Conservation (phyloP, 1,140 invertebrate species). For the Lucilia sericata region DNA sequence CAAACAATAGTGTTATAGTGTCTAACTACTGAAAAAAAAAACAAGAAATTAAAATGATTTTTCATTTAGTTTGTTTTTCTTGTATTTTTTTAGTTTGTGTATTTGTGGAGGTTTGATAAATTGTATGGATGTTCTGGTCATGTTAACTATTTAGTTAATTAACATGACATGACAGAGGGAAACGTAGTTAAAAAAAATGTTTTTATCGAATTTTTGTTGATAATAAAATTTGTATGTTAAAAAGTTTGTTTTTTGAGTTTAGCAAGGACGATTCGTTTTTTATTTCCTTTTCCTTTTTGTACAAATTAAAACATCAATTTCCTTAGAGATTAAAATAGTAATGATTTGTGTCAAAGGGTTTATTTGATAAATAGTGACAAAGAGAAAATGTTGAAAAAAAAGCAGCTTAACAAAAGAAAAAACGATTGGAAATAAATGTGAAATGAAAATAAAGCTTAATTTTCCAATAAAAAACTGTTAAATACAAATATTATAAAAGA, state of each 20-base stretch:
- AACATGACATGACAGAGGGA: constrained; percentile 30
- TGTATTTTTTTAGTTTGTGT: background rate
- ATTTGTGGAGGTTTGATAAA: background rate
- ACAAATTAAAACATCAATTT: constrained; percentile 36
- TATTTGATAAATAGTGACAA: too few species aligned
- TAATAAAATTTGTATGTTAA: background rate
- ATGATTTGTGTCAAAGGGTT: background rate
- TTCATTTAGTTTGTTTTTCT: constrained; percentile 27
- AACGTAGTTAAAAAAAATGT: background rate
- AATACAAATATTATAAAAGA: too few species aligned
- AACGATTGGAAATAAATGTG: too few species aligned
- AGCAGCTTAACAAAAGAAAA: background rate
- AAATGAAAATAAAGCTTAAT: too few species aligned
- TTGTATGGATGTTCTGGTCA: constrained; percentile 19
- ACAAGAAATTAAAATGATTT: constrained; percentile 4
- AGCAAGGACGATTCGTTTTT: too few species aligned
- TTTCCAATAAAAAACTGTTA: too few species aligned
- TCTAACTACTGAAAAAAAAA: background rate
- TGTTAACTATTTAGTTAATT: constrained; percentile 44
- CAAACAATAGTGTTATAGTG: background rate
- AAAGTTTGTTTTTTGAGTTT: background rate
- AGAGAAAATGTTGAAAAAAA: background rate
- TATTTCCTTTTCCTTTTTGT: background rate
- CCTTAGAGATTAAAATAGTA: background rate
- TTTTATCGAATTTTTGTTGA: background rate